Evolutionary conservation across 2,888 invertebrate species (phyloP), one percentile per base, ranked within the genome.

Genomic region (Nesidiocoris tenuis): DNA sequence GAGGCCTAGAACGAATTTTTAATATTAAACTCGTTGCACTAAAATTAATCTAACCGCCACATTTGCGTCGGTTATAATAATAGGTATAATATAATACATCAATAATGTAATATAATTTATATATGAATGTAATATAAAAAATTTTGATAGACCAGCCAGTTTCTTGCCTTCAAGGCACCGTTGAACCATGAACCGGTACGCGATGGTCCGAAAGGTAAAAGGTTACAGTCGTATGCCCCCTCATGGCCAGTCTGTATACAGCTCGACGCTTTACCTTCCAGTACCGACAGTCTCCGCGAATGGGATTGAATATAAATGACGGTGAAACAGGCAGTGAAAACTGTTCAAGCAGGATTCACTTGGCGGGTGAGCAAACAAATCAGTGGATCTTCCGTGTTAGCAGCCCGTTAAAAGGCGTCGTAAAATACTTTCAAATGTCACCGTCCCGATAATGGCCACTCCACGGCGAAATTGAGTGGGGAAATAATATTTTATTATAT

Each of bases 221-320:
- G 67, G 67, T 55, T 54, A 67, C 19, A n/a, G 55, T 21, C 67
- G 59, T 16, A n/a, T 16, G 3, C 67, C 55, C 55, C 67, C 56
- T 22, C 55, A 21, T 39, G 3, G 39, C 39, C 3, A 7, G 39
- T 3, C 39, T 39, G 39, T 39, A 7, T 39, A 39, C 39, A 7
- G 39, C 39, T 39, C 39, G 39, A 7, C 12, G 5, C 5, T 7
- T 3, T 39, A 7, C 65, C 65, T 39, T 39, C 65, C 21, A 18
- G 65, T 19, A 39, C 39, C 39, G 39, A 19, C 39, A 25, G 65
- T 65, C 65, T 24, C 19, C 39, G 54, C 65, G 54, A 56, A 67
- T 21, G 55, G 67, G 55, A 67, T 67, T 67, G 67, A 67, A 67
- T 67, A 67, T 67, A 67, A 67, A 67, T 67, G 39, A 12, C 39